Base-by-base conservation (phyloP, 2,797 vertebrate genomes). In the Gambusia yucatana region DNA sequence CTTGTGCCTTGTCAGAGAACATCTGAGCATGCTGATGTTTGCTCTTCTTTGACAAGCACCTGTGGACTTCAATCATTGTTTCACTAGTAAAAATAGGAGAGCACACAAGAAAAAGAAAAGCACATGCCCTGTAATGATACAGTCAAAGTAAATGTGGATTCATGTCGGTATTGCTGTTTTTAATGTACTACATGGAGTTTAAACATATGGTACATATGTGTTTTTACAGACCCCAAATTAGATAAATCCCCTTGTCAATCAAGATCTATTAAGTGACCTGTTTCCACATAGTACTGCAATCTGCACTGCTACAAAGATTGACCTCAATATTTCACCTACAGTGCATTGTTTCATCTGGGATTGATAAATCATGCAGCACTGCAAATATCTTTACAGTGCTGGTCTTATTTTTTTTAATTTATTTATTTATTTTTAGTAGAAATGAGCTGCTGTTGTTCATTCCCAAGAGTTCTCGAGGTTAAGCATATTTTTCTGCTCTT, bases 401-500 rank as follows among this genome's bases (percentile, higher is more conserved):
- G n/a, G n/a, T 5, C 59, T 77, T 61, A 0, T 50, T 69, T 11
- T 55, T 55, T 41, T 20, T 79, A n/a, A 33, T 33, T 33, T 33
- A 33, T 33, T 59, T n/a, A 9, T 22, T 5, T 9, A 8, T 47
- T 69, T 28, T 44, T n/a, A 74, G 65, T 71, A 65, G 59, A 81
- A 81, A 88, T 61, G 22, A 86, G 79, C 70, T 4, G 4, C 57
- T 44, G 70, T 70, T 81, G 47, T 52, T 77, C 14, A 52, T 87
- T 78, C 78, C 76, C 72, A 43, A 43, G 72, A 65, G 84, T 55
- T 43, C 55, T 82, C 75, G 1, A 80, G 69, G 41, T 76, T 76
- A 57, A 80, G 59, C n/a, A 63, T 72, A 73, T 80, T 81, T 70
- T 72, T 78, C 36, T 82, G 43, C 43, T 73, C 76, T 81, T 72